phyloP scores from a whole-genome alignment of 2,888 invertebrate species.

The Petrophora chlorosata region DNA sequence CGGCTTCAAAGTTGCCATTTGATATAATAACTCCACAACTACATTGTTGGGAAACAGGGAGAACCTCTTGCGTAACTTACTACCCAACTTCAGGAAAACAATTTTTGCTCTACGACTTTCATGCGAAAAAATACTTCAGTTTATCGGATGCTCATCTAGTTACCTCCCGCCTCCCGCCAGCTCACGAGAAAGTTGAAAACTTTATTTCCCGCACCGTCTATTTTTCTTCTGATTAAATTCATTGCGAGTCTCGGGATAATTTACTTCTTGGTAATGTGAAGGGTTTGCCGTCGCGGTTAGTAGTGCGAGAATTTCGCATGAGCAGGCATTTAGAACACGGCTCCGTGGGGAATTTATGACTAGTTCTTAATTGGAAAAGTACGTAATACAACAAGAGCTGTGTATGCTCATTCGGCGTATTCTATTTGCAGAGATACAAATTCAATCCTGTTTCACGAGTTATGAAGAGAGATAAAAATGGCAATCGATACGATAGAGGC shows the following conservation, averaged over 20 bases:
- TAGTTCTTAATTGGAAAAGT: conserved; percentile 15
- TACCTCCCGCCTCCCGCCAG: conserved; percentile 37
- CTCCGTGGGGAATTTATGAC: conserved; percentile 15
- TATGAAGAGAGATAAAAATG: too few relatives aligned
- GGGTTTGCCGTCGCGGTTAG: conserved; percentile 29
- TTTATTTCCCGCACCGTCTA: conserved; percentile 40
- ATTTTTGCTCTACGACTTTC: conserved; percentile 40
- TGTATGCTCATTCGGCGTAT: too few relatives aligned
- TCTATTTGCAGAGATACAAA: too few relatives aligned
- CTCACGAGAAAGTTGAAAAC: conserved; percentile 38
- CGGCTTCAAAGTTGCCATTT: conserved; percentile 34
- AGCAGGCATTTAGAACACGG: conserved; percentile 8
- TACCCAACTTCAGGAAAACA: conserved; percentile 38
- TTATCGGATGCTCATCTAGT: conserved; percentile 43
- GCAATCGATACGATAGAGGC: conserved; percentile 23
- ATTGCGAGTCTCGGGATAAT: conserved; percentile 38
- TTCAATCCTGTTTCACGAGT: background rate
- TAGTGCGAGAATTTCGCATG: conserved; percentile 31
- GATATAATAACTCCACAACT: conserved; percentile 35
- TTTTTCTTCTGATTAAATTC: conserved; percentile 43
- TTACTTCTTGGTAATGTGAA: conserved; percentile 28
- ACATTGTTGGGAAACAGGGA: conserved; percentile 35
- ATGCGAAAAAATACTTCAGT: conserved; percentile 42
- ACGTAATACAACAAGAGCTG: conserved; percentile 1
- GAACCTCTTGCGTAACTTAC: conserved; percentile 37